Base-by-base conservation (phyloP, 2,113 vertebrate genomes). In the Dicrurus megarhynchus region DNA sequence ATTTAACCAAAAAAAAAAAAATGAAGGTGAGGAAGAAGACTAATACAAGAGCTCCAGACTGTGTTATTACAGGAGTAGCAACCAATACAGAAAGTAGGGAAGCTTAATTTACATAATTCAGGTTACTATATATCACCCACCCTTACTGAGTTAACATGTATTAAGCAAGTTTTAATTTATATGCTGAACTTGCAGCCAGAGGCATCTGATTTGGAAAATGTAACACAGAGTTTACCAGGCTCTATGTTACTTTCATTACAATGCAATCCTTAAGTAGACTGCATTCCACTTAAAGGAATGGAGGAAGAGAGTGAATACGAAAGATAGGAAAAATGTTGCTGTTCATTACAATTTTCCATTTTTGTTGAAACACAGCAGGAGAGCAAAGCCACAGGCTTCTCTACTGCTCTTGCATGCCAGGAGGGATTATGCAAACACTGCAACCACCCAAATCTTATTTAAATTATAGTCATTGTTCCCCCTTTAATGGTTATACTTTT, bases 281-380 rank as follows among this genome's bases (percentile, higher is more conserved):
- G 30, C 76, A 47, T 95, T 96, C 70, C 94, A 63, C 78, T 89
- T 77, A 86, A 94, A 95, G 79, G 77, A 95, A 81, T 64, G 63
- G 68, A 91, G 69, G 60, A 87, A 74, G 37, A 90, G 49, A 91
- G 60, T n/a, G 88, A 97, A 93, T 92, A 96, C 61, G 89, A 94
- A 95, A 97, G 91, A 93, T 80, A 95, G 94, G 95, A 95, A 97
- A 97, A 97, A 97, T 90, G 87, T 96, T 97, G 97, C 90, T 95
- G 93, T 95, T 97, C 84, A 64, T 96, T 97, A 95, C 86, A 85
- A 90, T 97, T 98, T 98, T 98, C 97, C 97, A 97, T 97, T 97
- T 95, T 98, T 98, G 97, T 98, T 97, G 97, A 97, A 98, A 95
- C 96, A 9, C 97, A 97, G 97, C 97, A 96, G 97, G 98, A 97